A percentile compares a stretch with the other conserved stretches of the same genome.
phyloP scores from a whole-genome alignment of 1,140 invertebrate genomes.

The Mesaphorura yosii region DNA sequence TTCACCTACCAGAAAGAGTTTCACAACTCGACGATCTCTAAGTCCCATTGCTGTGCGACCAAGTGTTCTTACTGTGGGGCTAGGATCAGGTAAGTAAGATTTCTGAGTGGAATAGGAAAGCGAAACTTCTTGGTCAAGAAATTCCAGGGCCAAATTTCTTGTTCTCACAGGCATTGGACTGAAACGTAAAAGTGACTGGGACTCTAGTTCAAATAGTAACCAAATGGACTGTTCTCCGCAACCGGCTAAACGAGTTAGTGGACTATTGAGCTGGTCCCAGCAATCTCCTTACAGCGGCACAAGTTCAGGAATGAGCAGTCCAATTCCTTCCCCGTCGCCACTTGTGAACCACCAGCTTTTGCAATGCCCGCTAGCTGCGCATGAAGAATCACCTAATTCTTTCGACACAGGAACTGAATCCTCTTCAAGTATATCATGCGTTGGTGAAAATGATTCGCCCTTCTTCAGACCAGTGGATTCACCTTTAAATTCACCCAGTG shows the following conservation, averaged over 20 bases:
- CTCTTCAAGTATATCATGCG: constrained; percentile 23
- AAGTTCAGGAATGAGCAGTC: background rate
- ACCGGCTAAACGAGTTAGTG: constrained; percentile 23
- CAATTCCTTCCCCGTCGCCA: background rate
- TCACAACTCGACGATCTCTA: constrained; percentile 34
- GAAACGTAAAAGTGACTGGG: constrained; percentile 30
- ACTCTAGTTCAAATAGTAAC: constrained; percentile 11
- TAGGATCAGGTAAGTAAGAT: constrained; percentile 9
- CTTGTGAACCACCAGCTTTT: constrained; percentile 9
- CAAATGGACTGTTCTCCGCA: constrained; percentile 30
- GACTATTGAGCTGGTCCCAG: constrained; percentile 15
- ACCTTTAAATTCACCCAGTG: constrained; percentile 22
- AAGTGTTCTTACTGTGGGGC: constrained; percentile 22
- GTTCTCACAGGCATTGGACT: constrained; percentile 14
- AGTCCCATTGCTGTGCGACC: constrained; percentile 37
- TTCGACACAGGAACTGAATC: constrained; percentile 27
- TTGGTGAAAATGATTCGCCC: constrained; percentile 22
- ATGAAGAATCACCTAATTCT: constrained; percentile 29
- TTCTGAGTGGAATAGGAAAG: background rate
- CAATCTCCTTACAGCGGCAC: background rate
- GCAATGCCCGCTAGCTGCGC: background rate
- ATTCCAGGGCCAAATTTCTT: background rate
- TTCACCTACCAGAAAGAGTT: constrained; percentile 38
- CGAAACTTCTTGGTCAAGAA: background rate
- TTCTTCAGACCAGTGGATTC: constrained; percentile 28